Evolutionary conservation across 2,888 invertebrate species (phyloP).

Genomic region (Drosophila macrospina): DNA sequence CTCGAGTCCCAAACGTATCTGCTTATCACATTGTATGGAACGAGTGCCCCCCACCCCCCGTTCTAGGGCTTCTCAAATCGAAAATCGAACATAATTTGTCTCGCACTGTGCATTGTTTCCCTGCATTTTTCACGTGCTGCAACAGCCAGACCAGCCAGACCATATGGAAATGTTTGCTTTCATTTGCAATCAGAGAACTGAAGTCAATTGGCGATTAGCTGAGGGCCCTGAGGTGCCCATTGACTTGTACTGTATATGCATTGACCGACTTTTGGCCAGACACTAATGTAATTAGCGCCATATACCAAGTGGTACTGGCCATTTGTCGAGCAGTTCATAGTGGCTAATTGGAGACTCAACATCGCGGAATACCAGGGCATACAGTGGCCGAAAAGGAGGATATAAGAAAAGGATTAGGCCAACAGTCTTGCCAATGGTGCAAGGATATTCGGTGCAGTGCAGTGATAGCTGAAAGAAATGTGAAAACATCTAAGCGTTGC

Average conservation of each 20-base stretch:
- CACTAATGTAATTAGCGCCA: slow-evolving; percentile 85
- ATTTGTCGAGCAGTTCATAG: slow-evolving; percentile 79
- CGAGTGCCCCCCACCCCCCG: slow-evolving; percentile 15
- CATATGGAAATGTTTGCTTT: slow-evolving; percentile 6
- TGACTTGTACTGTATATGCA: slow-evolving; percentile 69
- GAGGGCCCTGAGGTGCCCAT: slow-evolving; percentile 59
- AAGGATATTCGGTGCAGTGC: slow-evolving; percentile 45
- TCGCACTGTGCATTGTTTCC: slow-evolving; percentile 40
- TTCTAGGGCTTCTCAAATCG: slow-evolving; percentile 70
- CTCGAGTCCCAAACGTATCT: background rate
- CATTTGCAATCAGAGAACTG: slow-evolving; percentile 40
- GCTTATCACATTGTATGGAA: slow-evolving; percentile 40
- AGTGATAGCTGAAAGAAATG: slow-evolving; percentile 40
- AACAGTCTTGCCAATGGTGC: slow-evolving; percentile 15
- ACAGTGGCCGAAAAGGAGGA: slow-evolving; percentile 31
- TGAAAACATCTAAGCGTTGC: slow-evolving; percentile 14
- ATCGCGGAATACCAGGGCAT: slow-evolving; percentile 59
- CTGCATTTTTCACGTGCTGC: slow-evolving; percentile 59
- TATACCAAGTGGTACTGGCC: slow-evolving; percentile 72
- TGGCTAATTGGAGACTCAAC: slow-evolving; percentile 81
- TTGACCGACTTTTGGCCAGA: slow-evolving; percentile 74
- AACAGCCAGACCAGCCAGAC: slow-evolving; percentile 5
- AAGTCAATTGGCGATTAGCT: slow-evolving; percentile 72
- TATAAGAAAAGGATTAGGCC: slow-evolving; percentile 55
- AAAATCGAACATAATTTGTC: slow-evolving; percentile 70